A percentile compares a stretch with the other conserved stretches of the same genome.
phyloP scores from a whole-genome alignment of 2,113 vertebrate species.

The Lamprotornis superbus region DNA sequence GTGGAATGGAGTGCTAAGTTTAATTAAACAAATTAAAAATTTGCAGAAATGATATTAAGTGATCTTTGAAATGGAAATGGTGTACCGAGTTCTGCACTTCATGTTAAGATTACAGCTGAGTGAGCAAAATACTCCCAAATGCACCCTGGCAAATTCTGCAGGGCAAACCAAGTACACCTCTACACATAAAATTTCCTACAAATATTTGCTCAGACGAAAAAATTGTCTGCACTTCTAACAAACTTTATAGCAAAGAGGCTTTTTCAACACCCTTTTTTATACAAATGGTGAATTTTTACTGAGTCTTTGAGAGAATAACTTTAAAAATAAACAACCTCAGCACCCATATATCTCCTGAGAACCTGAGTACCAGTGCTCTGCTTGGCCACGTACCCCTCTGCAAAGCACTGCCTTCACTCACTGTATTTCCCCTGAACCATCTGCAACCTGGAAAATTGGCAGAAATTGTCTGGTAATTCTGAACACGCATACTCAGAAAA shows the following conservation, averaged over 20 bases:
- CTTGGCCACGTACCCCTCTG: not conserved
- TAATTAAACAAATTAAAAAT: constrained; percentile 66
- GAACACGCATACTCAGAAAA: not conserved
- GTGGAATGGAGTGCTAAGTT: constrained; percentile 59
- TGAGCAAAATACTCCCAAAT: constrained; percentile 3
- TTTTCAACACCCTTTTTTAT: not conserved
- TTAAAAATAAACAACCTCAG: not conserved
- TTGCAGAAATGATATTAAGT: constrained; percentile 48
- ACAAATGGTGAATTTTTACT: not conserved
- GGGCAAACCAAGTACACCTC: not conserved
- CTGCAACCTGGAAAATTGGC: not conserved
- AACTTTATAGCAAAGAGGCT: not conserved
- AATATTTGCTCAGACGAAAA: constrained; percentile 6
- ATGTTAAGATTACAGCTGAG: not conserved
- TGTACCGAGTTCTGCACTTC: constrained; percentile 1
- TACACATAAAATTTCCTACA: not conserved
- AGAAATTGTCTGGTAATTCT: not conserved
- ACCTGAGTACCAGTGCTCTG: not conserved
- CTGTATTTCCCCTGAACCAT: not conserved
- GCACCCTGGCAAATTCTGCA: not conserved
- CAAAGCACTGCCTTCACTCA: not conserved
- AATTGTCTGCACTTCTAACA: not conserved
- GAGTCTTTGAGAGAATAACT: not conserved
- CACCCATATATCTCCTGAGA: not conserved
- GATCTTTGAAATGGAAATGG: constrained; percentile 66